Base-by-base conservation (phyloP, 2,113 vertebrate genomes). In the Bagarius yarrelli region DNA sequence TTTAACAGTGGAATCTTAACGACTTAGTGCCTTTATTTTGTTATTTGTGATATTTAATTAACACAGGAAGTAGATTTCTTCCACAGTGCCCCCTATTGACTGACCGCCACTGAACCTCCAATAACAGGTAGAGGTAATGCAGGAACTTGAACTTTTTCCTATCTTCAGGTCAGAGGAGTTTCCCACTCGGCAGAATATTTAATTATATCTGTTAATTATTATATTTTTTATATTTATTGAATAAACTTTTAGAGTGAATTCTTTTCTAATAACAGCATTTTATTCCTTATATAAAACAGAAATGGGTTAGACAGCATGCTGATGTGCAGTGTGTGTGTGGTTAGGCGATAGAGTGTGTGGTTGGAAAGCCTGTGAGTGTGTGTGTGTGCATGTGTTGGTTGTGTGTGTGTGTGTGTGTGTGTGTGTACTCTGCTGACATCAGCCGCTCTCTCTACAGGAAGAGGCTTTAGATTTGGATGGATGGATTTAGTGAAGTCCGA, bases 361-460 rank as follows among this genome's bases (percentile, higher is more conserved):
- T 64, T 76, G 40, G 34, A 30, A 61, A 76, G 57, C 25, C 75
- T 36, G 72, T 53, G 27, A 21, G 52, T 14, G 30, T 30, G 71
- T 30, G 71, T 47, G 60, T 30, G 67, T 71, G 67, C 34, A 53
- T 75, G 55, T 75, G 73, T 57, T 18, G n/a, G 72, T 75, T 44
- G 55, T 36, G 53, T 40, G 72, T 40, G 52, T 74, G 71, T 74
- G 53, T 75, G 55, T 57, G 71, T 74, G 71, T 57, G 52, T 34
- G 52, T 75, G 73, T 75, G 27, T 27, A 13, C 36, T 72, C 44
- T 36, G 53, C 30, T 76, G 74, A 76, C 56, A 23, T 76, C 74
- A 76, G 74, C 75, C 25, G 5, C 71, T 70, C 82, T 36, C 61
- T 61, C 80, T 36, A 74, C 53, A 76, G 72, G 16, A 27, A 53